Conservation (phyloP, 2,113 vertebrate species). For the Lampris megalopsis region DNA sequence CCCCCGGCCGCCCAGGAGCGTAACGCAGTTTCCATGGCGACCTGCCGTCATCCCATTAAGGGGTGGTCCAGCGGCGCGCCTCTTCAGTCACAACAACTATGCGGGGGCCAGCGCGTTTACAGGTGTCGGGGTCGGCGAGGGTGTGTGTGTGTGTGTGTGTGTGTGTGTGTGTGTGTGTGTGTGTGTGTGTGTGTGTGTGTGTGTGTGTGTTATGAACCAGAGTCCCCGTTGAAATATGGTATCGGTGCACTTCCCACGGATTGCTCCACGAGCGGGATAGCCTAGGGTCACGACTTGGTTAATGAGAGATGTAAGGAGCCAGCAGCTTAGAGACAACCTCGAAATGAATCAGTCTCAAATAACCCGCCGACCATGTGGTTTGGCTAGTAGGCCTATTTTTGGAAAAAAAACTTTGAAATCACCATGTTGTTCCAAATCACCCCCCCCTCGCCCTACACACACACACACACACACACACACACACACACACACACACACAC, state of each 20-base stretch:
- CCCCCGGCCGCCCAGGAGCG: constrained; percentile 82
- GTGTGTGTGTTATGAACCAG: too few relatives aligned
- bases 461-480: constrained; percentile 6
- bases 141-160: background rate
- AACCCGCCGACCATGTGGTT: too few relatives aligned
- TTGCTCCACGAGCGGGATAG: background rate
- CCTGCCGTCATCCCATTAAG: constrained; percentile 87
- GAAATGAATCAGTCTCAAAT: too few relatives aligned
- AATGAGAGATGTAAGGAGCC: too few relatives aligned
- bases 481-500: constrained; percentile 6
- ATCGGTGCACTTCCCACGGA: too few relatives aligned
- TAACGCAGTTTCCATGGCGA: constrained; percentile 89
- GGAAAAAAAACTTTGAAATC: background rate
- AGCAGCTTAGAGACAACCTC: background rate
- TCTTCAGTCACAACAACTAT: constrained; percentile 49
- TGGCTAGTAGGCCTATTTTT: background rate
- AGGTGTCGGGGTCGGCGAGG: constrained; percentile 62
- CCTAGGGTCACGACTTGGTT: too few relatives aligned
- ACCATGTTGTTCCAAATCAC: background rate
- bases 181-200: too few relatives aligned
- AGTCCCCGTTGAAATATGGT: too few relatives aligned
- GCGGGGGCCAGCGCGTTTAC: constrained; percentile 52
- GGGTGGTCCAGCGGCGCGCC: constrained; percentile 55
- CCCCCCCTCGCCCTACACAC: background rate
- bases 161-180: too few relatives aligned